Evolutionary conservation across 2,797 vertebrate species (phyloP).

Genomic region (Sebastes elongatus): DNA sequence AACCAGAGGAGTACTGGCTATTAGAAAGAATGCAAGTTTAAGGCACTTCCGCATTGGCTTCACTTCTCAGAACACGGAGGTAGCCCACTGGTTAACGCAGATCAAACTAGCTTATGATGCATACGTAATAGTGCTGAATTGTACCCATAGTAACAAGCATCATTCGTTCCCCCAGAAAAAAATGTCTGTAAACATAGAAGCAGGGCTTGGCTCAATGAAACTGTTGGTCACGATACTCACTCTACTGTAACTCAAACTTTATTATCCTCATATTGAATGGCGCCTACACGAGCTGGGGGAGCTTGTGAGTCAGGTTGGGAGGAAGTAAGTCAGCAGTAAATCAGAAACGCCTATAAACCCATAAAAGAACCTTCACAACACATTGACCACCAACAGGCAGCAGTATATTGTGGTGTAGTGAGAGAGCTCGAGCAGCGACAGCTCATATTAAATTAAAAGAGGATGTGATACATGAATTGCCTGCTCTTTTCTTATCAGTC

Average conservation of each 20-base stretch:
- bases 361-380: neutral
- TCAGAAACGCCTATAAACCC: neutral
- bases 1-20: no score
- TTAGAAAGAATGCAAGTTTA: no score
- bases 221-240: neutral
- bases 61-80: no score
- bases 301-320: conserved; percentile 16
- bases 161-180: neutral
- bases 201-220: no score
- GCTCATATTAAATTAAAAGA: conserved; percentile 35
- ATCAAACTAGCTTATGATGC: neutral
- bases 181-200: neutral
- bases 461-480: conserved; percentile 29
- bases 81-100: neutral
- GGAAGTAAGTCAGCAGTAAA: conserved; percentile 4
- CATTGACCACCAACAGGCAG: neutral
- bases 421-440: neutral
- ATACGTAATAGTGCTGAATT: neutral
- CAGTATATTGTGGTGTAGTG: neutral
- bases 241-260: neutral
- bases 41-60: no score
- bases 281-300: neutral
- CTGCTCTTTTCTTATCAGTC: conserved; percentile 39
- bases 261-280: neutral
- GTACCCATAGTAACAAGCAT: neutral